Evolutionary conservation across 2,797 vertebrate genomes (phyloP), one percentile per base, ranked within the genome.

Genomic region (Eremophila alpestris): DNA sequence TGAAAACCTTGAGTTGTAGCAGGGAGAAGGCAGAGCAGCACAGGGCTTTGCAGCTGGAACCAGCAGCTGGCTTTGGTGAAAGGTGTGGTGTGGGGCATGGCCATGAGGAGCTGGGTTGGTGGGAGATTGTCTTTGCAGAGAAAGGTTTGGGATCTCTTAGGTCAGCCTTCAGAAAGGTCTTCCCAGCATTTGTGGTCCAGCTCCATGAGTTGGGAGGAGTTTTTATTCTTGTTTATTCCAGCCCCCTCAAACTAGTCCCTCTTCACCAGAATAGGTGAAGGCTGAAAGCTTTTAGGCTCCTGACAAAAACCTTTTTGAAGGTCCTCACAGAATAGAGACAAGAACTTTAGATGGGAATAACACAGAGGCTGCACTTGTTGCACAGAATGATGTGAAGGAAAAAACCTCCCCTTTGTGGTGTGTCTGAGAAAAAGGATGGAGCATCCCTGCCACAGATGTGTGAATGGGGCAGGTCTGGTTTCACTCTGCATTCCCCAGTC

Each of bases 391-490:
- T 32, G 6, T 1, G 10, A 87, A 64, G 30, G 40, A 23, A 80
- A 81, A 60, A 10, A 38, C 7, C 10, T 58, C 30, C 40, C 0
- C 1, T 58, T 2, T 0, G 0, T 14, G 17, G 26, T 36, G 34
- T 45, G 51, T 85, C 43, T 43, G 59, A 82, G 54, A 9, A 8
- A 52, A 76, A 55, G 0, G 5, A 26, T 32, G 40, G 41, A 87
- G 49, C 16, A n/a, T 4, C 67, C 18, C 55, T 20, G 27, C 29
- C 54, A 27, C 13, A 67, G 59, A 16, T 7, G 52, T 49, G n/a
- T 41, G 78, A 54, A 36, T 10, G 26, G 38, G 23, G 26, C 67
- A 77, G 62, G 41, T 43, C 38, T 92, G 54, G 8, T 13, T 83
- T 62, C 40, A 15, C 54, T 54, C 38, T 8, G 4, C 38, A 13